phyloP scores from a whole-genome alignment of 2,113 vertebrate genomes.

The Phainopepla nitens region DNA sequence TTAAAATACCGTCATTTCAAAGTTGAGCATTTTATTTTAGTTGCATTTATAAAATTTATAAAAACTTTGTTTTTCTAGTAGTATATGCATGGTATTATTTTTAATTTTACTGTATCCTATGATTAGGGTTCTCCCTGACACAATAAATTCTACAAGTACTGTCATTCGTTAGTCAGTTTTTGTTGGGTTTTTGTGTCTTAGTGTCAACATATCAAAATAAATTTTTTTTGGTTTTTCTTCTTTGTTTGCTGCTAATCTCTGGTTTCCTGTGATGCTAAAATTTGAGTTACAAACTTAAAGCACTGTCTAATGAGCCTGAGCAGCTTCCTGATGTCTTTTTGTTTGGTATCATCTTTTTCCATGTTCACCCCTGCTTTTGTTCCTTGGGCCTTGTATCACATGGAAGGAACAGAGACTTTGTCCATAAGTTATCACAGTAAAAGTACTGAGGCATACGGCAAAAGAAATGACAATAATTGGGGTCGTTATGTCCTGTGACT shows the following conservation, averaged over 20 bases:
- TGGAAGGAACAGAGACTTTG: neutral
- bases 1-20: neutral
- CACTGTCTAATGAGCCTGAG: neutral
- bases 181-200: neutral
- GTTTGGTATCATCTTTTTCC: neutral
- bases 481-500: neutral
- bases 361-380: neutral
- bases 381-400: neutral
- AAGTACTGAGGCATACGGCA: neutral
- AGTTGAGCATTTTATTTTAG: neutral
- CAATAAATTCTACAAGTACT: neutral
- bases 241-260: neutral
- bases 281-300: neutral
- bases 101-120: neutral
- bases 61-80: neutral
- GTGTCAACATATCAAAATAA: neutral
- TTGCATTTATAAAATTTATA: neutral
- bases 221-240: neutral
- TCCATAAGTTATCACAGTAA: neutral
- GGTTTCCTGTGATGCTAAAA: neutral
- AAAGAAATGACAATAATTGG: neutral
- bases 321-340: neutral
- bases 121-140: rapidly evolving
- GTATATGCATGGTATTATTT: neutral
- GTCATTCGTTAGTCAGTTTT: neutral